phyloP scores from a whole-genome alignment of 2,113 vertebrate genomes.

The Acrocephalus kingi region DNA sequence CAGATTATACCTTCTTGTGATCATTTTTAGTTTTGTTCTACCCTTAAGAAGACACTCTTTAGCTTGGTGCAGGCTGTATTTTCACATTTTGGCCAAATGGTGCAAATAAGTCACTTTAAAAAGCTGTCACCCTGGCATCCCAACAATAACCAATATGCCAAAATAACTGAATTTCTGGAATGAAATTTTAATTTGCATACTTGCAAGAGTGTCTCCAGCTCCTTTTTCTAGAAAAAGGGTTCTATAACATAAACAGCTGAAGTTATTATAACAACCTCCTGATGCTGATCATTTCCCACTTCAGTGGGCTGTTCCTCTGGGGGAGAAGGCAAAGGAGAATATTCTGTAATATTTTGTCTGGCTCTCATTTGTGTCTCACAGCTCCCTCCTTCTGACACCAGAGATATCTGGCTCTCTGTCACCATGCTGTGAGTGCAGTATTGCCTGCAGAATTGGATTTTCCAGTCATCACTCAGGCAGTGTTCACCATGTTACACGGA shows the following conservation, averaged over 20 bases:
- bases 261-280: neutral
- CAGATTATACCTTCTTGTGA: neutral
- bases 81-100: neutral
- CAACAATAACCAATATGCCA: fast-evolving
- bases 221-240: neutral
- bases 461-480: neutral
- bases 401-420: neutral
- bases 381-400: neutral
- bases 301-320: neutral
- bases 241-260: neutral
- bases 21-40: neutral
- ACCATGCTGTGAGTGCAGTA: fast-evolving
- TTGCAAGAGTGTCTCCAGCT: neutral
- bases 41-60: neutral
- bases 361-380: neutral
- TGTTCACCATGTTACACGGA: neutral
- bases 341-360: neutral
- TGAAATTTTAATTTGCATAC: neutral
- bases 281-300: neutral
- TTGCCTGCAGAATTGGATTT: neutral
- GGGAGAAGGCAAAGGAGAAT: neutral
- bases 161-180: neutral
- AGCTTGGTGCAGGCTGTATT: neutral
- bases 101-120: neutral
- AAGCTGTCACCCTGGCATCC: neutral